Evolutionary conservation across 2,113 vertebrate species (phyloP), one percentile per base, ranked within the genome.

Genomic region (Platycercus adscitus): DNA sequence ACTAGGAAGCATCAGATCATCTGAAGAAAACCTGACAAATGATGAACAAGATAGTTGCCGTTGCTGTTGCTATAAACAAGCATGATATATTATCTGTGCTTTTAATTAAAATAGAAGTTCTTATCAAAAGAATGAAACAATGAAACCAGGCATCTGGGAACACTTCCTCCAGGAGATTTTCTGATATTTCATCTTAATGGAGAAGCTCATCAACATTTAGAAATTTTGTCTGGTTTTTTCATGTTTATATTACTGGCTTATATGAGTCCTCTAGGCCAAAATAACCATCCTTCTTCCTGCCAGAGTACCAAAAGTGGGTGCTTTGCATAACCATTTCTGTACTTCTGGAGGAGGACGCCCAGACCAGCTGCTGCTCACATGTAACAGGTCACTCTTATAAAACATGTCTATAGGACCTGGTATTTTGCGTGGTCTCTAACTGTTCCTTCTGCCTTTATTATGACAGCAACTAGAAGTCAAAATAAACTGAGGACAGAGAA

Each of bases 81-180:
- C 5, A 13, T 20, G 44, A 33, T 47, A 25, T 37, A 43, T 73
- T 39, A 46, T 29, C 23, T 6, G 3, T 52, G 6, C 1, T 2
- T 70, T 80, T 83, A 64, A 37, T 64, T 17, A 55, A 92, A 91
- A 44, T 20, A 47, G 41, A 91, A 55, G 17, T 2, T 41, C 14
- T 39, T 88, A 63, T 14, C 10, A 81, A 78, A 41, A 82, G 28
- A 81, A 65, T 37, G 19, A 69, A 81, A 82, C 26, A 81, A 65
- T 37, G 19, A 69, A 77, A 33, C 2, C 3, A 21, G 1, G 0
- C 3, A 47, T 25, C 11, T n/a, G 61, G 9, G 7, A 82, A 3
- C 23, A 83, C 26, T 80, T 83, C 31, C 19, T 80, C 9, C 25
- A 76, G 28, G 33, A 91, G 12, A 41, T 68, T 49, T 7, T 21